Evolutionary conservation across 37 sponge, comb jelly and placozoan genomes (phyloP), one percentile per base, ranked within the genome.

Genomic region (Chondrosia reniformis): DNA sequence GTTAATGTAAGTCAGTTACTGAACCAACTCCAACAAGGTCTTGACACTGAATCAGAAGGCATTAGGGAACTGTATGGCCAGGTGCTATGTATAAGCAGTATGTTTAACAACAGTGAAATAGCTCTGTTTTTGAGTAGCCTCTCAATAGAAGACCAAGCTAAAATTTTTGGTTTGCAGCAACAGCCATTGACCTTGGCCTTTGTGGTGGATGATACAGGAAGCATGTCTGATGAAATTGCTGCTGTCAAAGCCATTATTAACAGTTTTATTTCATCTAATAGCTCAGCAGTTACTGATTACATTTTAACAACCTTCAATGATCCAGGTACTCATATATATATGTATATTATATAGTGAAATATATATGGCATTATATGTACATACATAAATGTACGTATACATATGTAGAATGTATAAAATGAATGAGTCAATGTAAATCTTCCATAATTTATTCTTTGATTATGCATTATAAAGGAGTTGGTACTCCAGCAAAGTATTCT

Each of bases 241-340:
- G 38, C 28, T 39, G 77, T 77, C 31, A 41, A 33, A 1, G n/a
- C 36, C 36, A 19, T 77, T 30, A 77, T 77, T 41, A 31, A 7
- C 4, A 32, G 24, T 25, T 77, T 77, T 37, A 41, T 77, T 24
- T 37, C 56, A 4, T 36, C 24, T 33, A 39, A 55, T 37, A 28
- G 30, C 13, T 34, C 59, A 57, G 77, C 56, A 24, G 62, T 62
- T 5, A 33, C 59, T 9, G 41, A 55, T 57, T 77, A 77, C 34
- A 77, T 77, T 24, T 41, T 77, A n/a, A 77, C 77, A 10, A 40
- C 77, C 1, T 77, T 77, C 77, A 77, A 77, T 57, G 77, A 77
- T 56, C 77, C 77, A 56, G 43, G 77, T 77, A 55, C 27, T n/a
- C n/a, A n/a, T n/a, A 49, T 49, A 49, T 49, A 49, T 15, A 49